Base-by-base conservation (phyloP, 2,888 invertebrate genomes). In the Frankliniella fusca region DNA sequence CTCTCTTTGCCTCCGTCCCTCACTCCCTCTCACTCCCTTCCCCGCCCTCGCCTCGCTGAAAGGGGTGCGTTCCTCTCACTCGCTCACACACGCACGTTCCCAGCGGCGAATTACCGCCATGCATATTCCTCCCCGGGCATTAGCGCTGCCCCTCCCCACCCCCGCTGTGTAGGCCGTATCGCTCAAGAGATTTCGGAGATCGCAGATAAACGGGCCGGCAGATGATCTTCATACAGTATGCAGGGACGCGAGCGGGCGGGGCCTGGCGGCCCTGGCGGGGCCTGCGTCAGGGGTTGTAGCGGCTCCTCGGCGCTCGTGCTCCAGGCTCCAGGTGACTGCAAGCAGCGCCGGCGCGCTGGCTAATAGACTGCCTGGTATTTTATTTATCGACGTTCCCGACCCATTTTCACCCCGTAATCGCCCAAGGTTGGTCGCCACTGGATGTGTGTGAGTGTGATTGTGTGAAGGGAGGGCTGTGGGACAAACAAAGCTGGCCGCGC, bases 81-180 rank as follows among this genome's bases (percentile, higher is more conserved):
- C 70, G 27, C 70, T 27, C 70, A 76, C 70, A 76, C 70, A 76
- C 70, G 27, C 23, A 27, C 70, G 70, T 27, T 76, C 70, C 70
- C 70, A 76, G 70, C 70, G 70, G 70, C 70, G 70, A 76, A 76
- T 76, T 76, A 76, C 70, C 70, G 70, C 10, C 70, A 76, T 76
- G 70, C 70, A 76, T 76, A 76, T 76, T 76, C 70, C 70, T 76
- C 70, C 70, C 70, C 70, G n/a, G n/a, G 61, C 61, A 61, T 61
- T 61, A 61, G 61, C 61, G 61, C 38, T 38, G 38, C 27, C 70
- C 70, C 70, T 27, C 3, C 27, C 54, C 54, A 7, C 54, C 54
- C 61, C 61, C 54, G 54, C 15, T 18, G 54, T 18, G 54, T 54
- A 54, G 54, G 61, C 70, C 70, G 70, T 76, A 76, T 76, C 70